Evolutionary conservation across 1,140 invertebrate species (phyloP).

Genomic region (Lepidurus apus): DNA sequence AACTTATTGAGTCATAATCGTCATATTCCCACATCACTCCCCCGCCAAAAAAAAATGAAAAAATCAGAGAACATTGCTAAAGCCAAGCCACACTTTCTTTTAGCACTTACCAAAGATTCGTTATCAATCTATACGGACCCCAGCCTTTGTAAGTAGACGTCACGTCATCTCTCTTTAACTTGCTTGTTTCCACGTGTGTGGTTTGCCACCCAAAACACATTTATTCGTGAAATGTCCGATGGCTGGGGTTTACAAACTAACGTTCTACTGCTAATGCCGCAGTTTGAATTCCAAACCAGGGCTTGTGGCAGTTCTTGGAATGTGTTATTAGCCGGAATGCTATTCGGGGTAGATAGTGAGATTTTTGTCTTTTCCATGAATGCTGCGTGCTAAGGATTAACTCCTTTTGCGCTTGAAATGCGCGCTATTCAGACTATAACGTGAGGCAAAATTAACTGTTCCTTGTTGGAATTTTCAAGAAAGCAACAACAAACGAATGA

Average conservation of each 20-base stretch:
- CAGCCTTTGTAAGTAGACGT: constrained; percentile 42
- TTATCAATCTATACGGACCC: constrained; percentile 45
- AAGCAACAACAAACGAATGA: no score
- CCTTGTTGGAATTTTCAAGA: no score
- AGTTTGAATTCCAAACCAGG: neutral
- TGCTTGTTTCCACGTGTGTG: neutral
- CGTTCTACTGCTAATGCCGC: neutral
- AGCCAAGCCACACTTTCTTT: constrained; percentile 38
- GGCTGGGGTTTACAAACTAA: constrained; percentile 8
- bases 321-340: constrained; percentile 13
- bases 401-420: neutral
- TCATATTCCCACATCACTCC: neutral
- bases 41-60: neutral
- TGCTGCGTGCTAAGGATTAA: neutral
- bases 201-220: neutral
- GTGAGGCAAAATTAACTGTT: no score
- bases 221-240: neutral
- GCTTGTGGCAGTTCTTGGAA: neutral
- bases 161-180: neutral
- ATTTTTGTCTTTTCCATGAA: neutral
- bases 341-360: neutral
- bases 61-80: constrained; percentile 22
- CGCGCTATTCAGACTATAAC: neutral
- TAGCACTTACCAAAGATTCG: constrained; percentile 42
- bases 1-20: neutral